These are phyloP conservation scores for Phymorhynchus buccinoides DNA, from an alignment of 1,140 invertebrate genomes.

Conservation along the genomic window DNA sequence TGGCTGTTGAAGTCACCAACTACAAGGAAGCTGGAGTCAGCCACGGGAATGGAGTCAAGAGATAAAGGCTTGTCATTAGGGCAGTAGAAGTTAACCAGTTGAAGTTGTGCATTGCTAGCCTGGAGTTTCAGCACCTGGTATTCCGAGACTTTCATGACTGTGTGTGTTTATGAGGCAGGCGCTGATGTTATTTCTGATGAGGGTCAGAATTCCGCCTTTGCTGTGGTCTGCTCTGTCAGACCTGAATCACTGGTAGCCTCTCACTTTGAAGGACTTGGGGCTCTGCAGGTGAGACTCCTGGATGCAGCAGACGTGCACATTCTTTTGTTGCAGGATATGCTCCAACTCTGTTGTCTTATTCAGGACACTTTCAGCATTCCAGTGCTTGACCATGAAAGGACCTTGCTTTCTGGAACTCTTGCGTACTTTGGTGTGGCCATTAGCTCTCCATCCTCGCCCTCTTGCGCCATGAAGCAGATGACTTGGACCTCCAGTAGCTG, in stretches of 20 bases:
- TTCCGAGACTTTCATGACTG: not conserved
- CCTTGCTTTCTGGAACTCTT: too few relatives aligned
- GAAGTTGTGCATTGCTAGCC: not conserved
- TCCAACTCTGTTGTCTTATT: not conserved
- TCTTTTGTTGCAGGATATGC: not conserved
- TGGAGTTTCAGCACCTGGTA: not conserved
- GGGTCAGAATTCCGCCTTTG: not conserved
- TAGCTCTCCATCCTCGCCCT: too few relatives aligned
- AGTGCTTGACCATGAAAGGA: too few relatives aligned
- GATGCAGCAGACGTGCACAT: not conserved
- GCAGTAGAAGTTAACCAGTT: slow-evolving; percentile 22
- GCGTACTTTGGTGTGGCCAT: too few relatives aligned
- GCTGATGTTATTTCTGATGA: slow-evolving; percentile 17
- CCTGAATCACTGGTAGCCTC: slow-evolving; percentile 20
- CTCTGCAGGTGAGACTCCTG: not conserved
- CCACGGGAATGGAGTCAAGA: not conserved
- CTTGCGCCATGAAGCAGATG: too few relatives aligned
- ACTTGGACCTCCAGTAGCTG: too few relatives aligned
- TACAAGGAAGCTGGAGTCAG: not conserved
- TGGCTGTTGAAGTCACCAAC: not conserved
- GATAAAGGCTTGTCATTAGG: not conserved
- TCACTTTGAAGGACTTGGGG: not conserved
- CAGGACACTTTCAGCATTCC: not conserved
- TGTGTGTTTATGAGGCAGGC: not conserved
- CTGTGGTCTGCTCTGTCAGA: not conserved